These are phyloP conservation scores for Chlorospingus flavigularis DNA, from an alignment of 2,797 vertebrate species.

Conservation along the genomic window DNA sequence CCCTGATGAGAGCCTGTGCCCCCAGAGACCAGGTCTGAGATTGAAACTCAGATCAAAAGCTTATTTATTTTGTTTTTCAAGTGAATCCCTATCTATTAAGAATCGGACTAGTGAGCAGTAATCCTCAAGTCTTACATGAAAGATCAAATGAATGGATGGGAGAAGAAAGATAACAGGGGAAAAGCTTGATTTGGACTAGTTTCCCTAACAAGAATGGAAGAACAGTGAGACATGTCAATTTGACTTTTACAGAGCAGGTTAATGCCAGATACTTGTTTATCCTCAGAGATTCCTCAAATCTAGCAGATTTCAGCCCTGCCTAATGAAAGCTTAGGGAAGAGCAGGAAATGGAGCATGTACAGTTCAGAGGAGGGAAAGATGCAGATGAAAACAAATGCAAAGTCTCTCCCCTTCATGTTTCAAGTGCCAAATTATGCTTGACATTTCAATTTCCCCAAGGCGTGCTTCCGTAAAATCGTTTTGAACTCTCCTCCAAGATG, in stretches of 20 bases:
- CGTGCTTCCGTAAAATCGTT: slow-evolving; percentile 62
- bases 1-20: not conserved
- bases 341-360: not conserved
- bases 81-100: not conserved
- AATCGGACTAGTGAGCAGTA: not conserved
- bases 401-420: slow-evolving; percentile 67
- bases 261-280: slow-evolving; percentile 44
- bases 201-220: slow-evolving; percentile 6
- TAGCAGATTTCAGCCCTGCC: slow-evolving; percentile 17
- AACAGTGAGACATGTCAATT: slow-evolving; percentile 17
- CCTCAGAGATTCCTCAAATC: slow-evolving; percentile 52
- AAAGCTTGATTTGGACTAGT: slow-evolving; percentile 21
- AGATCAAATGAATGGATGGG: not conserved
- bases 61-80: not conserved
- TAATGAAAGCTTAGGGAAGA: slow-evolving; percentile 50
- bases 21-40: not conserved
- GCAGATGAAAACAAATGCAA: slow-evolving; percentile 67
- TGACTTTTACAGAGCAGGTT: slow-evolving; percentile 53
- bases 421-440: slow-evolving; percentile 77
- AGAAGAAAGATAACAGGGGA: not conserved
- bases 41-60: slow-evolving; percentile 6
- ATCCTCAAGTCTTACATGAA: not conserved
- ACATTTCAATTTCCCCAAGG: slow-evolving; percentile 78
- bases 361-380: slow-evolving; percentile 48
- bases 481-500: slow-evolving; percentile 69